Evolutionary conservation across 2,113 vertebrate genomes (phyloP).

Genomic region (Gymnocephalus cernua): DNA sequence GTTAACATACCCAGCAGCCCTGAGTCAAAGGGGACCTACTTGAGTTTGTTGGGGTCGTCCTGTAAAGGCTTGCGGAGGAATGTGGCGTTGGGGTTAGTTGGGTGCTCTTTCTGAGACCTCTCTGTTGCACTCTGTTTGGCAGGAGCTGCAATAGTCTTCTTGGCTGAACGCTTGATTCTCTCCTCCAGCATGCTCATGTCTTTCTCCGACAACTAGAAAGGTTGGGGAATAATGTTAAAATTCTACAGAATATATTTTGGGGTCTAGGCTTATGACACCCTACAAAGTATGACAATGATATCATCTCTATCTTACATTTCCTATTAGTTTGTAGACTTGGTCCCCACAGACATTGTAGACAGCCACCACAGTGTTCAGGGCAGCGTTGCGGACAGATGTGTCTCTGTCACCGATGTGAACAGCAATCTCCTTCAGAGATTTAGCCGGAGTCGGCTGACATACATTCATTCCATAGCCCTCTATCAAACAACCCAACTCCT

Average conservation of each 20-base stretch:
- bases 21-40: conserved; percentile 84
- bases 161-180: conserved; percentile 96
- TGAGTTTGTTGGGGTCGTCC: conserved; percentile 96
- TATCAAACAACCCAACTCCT: conserved; percentile 95
- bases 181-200: conserved; percentile 99
- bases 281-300: fast-evolving
- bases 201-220: conserved; percentile 94
- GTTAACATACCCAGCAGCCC: neutral
- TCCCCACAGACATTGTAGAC: conserved; percentile 97
- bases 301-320: conserved; percentile 89
- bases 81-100: conserved; percentile 85
- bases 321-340: conserved; percentile 98
- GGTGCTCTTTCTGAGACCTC: conserved; percentile 86
- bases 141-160: conserved; percentile 87
- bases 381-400: conserved; percentile 96
- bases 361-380: conserved; percentile 95
- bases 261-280: neutral
- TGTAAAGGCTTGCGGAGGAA: conserved; percentile 90
- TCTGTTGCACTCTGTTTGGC: conserved; percentile 86
- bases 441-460: conserved; percentile 95
- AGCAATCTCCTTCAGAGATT: conserved; percentile 97
- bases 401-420: conserved; percentile 96
- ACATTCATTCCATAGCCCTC: conserved; percentile 97
- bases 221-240: neutral
- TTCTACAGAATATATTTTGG: neutral